phyloP scores from a whole-genome alignment of 2,113 vertebrate genomes.

The Loxodonta africana region DNA sequence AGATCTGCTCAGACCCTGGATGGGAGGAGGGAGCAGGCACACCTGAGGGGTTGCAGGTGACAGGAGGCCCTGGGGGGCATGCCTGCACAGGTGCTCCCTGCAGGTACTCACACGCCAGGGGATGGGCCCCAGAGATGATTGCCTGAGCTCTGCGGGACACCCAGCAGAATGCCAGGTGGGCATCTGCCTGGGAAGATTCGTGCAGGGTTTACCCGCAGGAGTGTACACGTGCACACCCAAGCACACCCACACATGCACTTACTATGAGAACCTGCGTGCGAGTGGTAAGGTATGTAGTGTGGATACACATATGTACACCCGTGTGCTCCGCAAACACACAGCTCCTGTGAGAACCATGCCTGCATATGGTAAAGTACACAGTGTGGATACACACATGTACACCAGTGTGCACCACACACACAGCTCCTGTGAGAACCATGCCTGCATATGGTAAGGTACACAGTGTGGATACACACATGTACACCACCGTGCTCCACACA shows the following conservation, averaged over 20 bases:
- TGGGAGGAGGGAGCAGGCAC: neutral
- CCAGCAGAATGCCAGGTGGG: fast-evolving
- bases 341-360: fast-evolving
- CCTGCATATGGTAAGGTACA: too few relatives aligned
- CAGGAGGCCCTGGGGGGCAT: neutral
- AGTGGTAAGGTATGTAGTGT: neutral
- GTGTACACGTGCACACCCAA: neutral
- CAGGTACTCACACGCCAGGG: neutral
- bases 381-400: neutral
- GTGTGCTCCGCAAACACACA: fast-evolving
- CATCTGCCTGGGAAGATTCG: neutral
- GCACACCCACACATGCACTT: neutral
- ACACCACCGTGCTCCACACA: too few relatives aligned
- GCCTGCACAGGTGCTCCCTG: fast-evolving
- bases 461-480: too few relatives aligned
- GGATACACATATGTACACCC: neutral
- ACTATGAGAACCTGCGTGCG: neutral
- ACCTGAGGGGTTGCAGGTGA: neutral
- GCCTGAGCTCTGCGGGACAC: neutral
- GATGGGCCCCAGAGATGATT: neutral
- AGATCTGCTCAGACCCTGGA: neutral
- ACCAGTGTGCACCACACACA: neutral
- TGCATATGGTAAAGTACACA: neutral
- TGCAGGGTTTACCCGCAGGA: fast-evolving
- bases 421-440: too few relatives aligned